Base-by-base conservation (phyloP, 2,888 invertebrate genomes). In the Harmothoe impar region DNA sequence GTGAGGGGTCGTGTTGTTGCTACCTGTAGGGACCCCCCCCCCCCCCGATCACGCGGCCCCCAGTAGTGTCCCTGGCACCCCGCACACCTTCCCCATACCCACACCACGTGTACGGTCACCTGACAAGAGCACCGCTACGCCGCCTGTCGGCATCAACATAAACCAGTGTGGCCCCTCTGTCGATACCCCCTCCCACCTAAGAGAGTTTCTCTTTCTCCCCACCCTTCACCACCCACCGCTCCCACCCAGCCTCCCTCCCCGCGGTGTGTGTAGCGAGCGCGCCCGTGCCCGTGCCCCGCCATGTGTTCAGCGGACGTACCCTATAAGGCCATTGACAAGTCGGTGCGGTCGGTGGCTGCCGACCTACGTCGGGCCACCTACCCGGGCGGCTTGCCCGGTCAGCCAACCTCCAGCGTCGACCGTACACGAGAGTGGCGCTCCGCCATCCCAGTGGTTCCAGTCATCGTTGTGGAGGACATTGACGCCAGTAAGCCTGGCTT, bases 221-320 rank as follows among this genome's bases (percentile, higher is more conserved):
- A 72, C 15, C 72, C 72, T 43, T 10, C 3, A 0, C 72, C 29
- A 72, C 29, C 72, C 25, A 72, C 72, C 29, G 43, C 31, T n/a
- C 35, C 81, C 33, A 81, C 33, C 77, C 77, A 77, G 10, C 77
- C 77, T 10, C 20, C 81, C 33, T 12, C 35, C 81, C 35, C 1
- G 86, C 86, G 25, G 54, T 15, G 54, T 43, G 43, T 86, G 54
- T 86, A 25, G 20, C 31, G 20, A 17, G 35, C 43, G 3, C 15
- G 25, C 15, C 54, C 12, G 20, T 15, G 20, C 23, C 15, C n/a
- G 23, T 33, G 3, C 15, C 54, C 12, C 15, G 31, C 54, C 86
- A 86, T 86, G 86, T 86, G 86, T 54, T 86, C 86, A 29, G 86
- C 86, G 25, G 86, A 86, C 86, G 31, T 86, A 29, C 86, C 86